Evolutionary conservation across 2,113 vertebrate genomes (phyloP).

Genomic region (Percina caprodes): DNA sequence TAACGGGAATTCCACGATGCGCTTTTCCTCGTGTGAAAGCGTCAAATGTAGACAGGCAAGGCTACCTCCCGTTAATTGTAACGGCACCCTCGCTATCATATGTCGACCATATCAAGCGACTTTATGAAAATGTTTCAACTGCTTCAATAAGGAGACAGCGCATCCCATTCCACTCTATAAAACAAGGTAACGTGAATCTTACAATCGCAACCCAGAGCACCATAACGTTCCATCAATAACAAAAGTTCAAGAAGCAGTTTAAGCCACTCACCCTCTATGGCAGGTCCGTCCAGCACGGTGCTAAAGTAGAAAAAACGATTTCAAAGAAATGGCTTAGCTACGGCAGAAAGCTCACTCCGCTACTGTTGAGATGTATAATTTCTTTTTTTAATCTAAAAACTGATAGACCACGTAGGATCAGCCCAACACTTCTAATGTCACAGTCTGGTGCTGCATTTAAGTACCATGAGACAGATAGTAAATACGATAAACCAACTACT

Average conservation of each 20-base stretch:
- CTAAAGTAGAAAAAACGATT: constrained; percentile 52
- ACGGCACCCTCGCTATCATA: too few relatives aligned
- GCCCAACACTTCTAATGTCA: constrained; percentile 53
- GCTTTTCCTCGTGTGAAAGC: constrained; percentile 15
- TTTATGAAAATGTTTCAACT: background rate
- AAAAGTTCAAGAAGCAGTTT: constrained; percentile 48
- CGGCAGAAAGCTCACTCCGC: background rate
- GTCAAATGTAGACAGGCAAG: background rate
- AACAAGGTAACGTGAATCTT: background rate
- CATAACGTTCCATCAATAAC: background rate
- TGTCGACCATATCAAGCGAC: background rate
- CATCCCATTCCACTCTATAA: too few relatives aligned
- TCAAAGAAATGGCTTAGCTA: constrained; percentile 1
- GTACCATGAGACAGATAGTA: background rate
- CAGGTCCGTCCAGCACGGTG: constrained; percentile 78
- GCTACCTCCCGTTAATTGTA: background rate
- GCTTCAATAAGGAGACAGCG: background rate
- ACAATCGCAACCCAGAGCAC: background rate
- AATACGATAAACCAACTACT: background rate
- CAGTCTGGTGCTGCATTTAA: constrained; percentile 51
- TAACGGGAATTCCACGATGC: constrained; percentile 57
- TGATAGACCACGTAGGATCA: constrained; percentile 4
- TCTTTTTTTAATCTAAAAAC: constrained; percentile 6
- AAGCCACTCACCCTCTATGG: constrained; percentile 77
- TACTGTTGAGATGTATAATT: constrained; percentile 5